Conservation (phyloP, 1,140 invertebrate species). For the Matsumurasca onukii region DNA sequence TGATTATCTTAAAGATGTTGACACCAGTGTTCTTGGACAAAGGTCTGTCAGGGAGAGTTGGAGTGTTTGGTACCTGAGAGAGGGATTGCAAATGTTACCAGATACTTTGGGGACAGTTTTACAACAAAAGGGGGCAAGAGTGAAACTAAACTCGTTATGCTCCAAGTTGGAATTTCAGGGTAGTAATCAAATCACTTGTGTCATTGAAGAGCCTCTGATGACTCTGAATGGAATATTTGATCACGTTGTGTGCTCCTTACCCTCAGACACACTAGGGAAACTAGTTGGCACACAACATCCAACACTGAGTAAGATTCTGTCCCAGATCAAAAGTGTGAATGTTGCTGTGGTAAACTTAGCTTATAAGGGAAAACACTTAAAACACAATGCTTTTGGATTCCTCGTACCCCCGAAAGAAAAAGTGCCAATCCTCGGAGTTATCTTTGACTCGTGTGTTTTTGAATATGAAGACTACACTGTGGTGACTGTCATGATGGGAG, state of each 20-base stretch:
- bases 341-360: slow-evolving; percentile 82
- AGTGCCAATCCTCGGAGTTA: slow-evolving; percentile 81
- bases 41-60: slow-evolving; percentile 67
- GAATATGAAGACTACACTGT: slow-evolving; percentile 60
- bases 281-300: slow-evolving; percentile 66
- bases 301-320: slow-evolving; percentile 59
- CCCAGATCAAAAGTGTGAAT: slow-evolving; percentile 68
- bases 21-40: slow-evolving; percentile 47
- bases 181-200: slow-evolving; percentile 50
- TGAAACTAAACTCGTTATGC: slow-evolving; percentile 59
- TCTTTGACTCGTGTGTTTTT: slow-evolving; percentile 87
- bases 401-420: slow-evolving; percentile 84
- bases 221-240: slow-evolving; percentile 43
- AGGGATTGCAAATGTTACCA: slow-evolving; percentile 76
- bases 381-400: slow-evolving; percentile 82
- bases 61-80: slow-evolving; percentile 76
- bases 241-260: slow-evolving; percentile 69
- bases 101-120: slow-evolving; percentile 59
- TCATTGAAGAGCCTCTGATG: slow-evolving; percentile 44
- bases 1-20: no score
- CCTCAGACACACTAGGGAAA: slow-evolving; percentile 56
- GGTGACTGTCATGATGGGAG: slow-evolving; percentile 92
- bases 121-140: slow-evolving; percentile 52
- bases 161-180: slow-evolving; percentile 59
- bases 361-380: slow-evolving; percentile 60